These are phyloP conservation scores for Scaptomyza polygonia DNA, from an alignment of 2,888 invertebrate genomes.

Conservation along the genomic window DNA sequence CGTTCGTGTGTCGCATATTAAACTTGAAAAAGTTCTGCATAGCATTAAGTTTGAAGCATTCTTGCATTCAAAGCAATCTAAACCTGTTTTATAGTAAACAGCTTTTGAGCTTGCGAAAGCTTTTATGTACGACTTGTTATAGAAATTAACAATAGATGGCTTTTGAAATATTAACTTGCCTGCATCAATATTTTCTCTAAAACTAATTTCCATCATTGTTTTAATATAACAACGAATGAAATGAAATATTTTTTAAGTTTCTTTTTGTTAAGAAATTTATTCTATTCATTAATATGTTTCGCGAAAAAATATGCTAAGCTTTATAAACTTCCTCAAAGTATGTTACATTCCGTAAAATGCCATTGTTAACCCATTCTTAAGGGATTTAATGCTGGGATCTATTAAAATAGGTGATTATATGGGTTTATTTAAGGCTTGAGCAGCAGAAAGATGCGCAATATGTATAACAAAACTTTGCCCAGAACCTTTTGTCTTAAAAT, in stretches of 20 bases:
- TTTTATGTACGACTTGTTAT: background rate
- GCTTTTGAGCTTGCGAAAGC: background rate
- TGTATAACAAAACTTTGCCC: background rate
- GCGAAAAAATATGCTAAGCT: background rate
- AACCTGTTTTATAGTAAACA: background rate
- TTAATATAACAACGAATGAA: background rate
- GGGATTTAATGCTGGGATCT: too few relatives aligned
- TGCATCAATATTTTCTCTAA: background rate
- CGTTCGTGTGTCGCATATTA: background rate
- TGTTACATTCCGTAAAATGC: background rate
- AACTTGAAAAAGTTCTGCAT: background rate
- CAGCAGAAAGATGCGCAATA: background rate
- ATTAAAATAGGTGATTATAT: too few relatives aligned
- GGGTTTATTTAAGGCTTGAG: background rate
- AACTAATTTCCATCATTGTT: background rate
- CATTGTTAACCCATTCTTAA: background rate
- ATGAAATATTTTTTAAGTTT: background rate
- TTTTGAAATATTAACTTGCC: accelerated
- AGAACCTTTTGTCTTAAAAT: background rate
- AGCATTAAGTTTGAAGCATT: background rate
- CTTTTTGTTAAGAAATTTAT: background rate
- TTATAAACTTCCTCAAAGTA: constrained; percentile 2
- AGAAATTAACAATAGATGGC: constrained; percentile 31
- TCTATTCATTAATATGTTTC: too few relatives aligned
- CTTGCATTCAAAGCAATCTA: background rate